Percentiles rank a stretch among this genome's conserved stretches.
Evolutionary conservation across 2,113 vertebrate species (phyloP).

Genomic region (Chinchilla lanigera): DNA sequence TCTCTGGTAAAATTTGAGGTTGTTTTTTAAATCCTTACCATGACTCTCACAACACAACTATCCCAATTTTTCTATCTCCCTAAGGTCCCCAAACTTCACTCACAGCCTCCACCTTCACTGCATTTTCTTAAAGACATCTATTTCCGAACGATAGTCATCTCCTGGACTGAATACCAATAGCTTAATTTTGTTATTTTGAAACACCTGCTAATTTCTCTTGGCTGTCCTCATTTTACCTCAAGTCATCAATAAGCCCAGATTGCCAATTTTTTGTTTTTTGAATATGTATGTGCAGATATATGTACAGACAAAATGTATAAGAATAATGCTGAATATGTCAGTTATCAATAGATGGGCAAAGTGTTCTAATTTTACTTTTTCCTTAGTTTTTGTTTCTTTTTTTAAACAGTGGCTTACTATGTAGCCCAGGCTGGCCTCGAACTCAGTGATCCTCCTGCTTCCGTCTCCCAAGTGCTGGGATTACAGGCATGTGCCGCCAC

Average conservation of each 20-base stretch:
- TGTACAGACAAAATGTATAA: background rate
- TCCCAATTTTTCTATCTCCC: background rate
- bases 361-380: conserved; percentile 4
- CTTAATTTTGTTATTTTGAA: background rate
- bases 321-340: background rate
- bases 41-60: background rate
- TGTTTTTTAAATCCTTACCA: background rate
- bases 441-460: background rate
- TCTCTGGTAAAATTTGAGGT: background rate
- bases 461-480: background rate
- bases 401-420: background rate
- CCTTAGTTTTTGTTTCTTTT: background rate
- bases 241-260: background rate
- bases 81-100: background rate
- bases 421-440: background rate
- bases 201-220: background rate
- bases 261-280: background rate
- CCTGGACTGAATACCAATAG: background rate
- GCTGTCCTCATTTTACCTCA: background rate
- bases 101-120: background rate
- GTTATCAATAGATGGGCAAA: background rate
- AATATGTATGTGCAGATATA: background rate
- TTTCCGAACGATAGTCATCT: background rate
- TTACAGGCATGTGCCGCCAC: background rate
- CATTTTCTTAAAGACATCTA: conserved; percentile 37